phyloP scores from a whole-genome alignment of 92 coral and sea anemone genomes.

The Virgularia gustaviana region DNA sequence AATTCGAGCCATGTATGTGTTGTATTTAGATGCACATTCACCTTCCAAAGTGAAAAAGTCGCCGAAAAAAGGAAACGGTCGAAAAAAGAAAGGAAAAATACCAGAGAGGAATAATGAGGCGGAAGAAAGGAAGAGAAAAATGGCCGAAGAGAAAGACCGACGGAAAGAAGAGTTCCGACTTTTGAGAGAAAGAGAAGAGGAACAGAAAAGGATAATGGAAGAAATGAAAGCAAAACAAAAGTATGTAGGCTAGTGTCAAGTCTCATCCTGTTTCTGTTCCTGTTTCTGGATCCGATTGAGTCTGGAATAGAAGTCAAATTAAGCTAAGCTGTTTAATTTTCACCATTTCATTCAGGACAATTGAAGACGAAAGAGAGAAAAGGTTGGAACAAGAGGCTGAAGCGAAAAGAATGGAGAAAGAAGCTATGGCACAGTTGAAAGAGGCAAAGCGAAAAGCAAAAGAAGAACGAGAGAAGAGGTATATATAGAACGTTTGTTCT shows the following conservation, averaged over 20 bases:
- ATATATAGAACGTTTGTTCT: too few species aligned
- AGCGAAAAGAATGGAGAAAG: conserved; percentile 68
- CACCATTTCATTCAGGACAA: conserved; percentile 33
- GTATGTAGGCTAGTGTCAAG: too few species aligned
- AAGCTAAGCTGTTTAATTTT: background rate
- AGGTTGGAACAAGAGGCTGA: conserved; percentile 80
- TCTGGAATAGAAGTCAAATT: too few species aligned
- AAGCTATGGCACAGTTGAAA: conserved; percentile 60
- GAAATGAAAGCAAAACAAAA: conserved; percentile 78
- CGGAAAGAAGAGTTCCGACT: conserved; percentile 61
- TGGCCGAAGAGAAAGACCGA: conserved; percentile 61
- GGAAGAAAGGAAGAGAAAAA: conserved; percentile 69
- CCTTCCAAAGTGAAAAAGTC: conserved; percentile 82
- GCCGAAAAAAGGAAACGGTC: conserved; percentile 69
- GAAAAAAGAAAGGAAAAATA: conserved; percentile 63
- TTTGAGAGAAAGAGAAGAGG: conserved; percentile 74
- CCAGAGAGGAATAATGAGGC: conserved; percentile 63
- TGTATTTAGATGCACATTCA: conserved; percentile 60
- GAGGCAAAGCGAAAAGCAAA: conserved; percentile 81
- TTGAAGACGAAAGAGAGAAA: conserved; percentile 68
- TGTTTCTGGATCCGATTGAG: too few species aligned
- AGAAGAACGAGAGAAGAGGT: conserved; percentile 80
- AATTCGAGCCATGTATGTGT: too few species aligned
- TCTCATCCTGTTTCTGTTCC: too few species aligned
- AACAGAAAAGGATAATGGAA: conserved; percentile 55